phyloP scores from a whole-genome alignment of 2,113 vertebrate genomes.

The Psilopsiagon aurifrons region DNA sequence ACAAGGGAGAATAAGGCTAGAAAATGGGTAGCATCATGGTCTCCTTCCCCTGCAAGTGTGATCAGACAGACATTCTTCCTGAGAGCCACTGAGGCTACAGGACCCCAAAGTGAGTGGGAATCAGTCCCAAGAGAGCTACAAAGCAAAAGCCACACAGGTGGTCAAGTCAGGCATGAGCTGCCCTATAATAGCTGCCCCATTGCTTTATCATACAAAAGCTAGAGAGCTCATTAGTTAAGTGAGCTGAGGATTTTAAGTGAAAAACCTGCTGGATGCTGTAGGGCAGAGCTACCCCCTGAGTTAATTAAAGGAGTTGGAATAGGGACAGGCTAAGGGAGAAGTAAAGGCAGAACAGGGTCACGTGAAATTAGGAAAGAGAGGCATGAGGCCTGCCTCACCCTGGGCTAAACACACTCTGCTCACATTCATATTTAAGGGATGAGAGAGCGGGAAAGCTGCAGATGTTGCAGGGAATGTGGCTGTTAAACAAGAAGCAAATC shows the following conservation, averaged over 20 bases:
- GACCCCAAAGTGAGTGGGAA: fast-evolving
- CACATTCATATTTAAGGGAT: not conserved
- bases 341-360: not conserved
- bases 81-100: not conserved
- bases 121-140: fast-evolving
- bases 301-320: not conserved
- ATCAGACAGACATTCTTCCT: not conserved
- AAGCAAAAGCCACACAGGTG: not conserved
- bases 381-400: not conserved
- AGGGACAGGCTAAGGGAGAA: not conserved
- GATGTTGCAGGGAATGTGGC: not conserved
- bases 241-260: not conserved
- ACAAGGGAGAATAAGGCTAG: not conserved
- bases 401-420: not conserved
- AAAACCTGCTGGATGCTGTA: not conserved
- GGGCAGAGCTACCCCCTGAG: not conserved
- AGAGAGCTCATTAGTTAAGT: not conserved
- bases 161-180: not conserved
- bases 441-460: fast-evolving
- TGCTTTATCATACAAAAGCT: not conserved
- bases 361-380: not conserved
- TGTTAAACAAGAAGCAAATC: not conserved
- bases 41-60: not conserved
- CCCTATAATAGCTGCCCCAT: not conserved
- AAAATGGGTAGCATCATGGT: fast-evolving